Evolutionary conservation across 53 echinoderm and acorn worm species (phyloP), one percentile per base, ranked within the genome.

Genomic region (Patiria pectinifera): DNA sequence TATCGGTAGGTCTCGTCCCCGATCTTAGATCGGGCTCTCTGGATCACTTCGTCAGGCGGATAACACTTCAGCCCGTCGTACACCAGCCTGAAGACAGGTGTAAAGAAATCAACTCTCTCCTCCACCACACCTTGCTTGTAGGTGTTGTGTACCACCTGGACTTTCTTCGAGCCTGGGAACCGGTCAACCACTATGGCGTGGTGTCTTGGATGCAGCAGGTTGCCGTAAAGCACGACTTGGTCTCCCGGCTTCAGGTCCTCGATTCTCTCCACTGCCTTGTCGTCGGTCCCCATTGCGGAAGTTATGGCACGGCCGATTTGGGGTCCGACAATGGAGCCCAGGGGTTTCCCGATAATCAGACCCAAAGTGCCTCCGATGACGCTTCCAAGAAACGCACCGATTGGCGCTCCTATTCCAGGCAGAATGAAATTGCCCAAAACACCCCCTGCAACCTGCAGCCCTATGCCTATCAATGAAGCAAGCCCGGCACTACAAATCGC

Each of bases 141-240:
- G 3, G 93, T 91, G 49, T 91, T 95, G 18, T 93, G 91, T 62
- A 95, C 88, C 19, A 95, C 87, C 53, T 53, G 83, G 16, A 95
- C 69, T 47, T 93, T 93, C 2, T 63, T 84, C 69, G 87, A 18
- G 12, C 35, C 79, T 19, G 70, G 71, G 13, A 74, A 59, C 8
- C 75, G 48, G 12, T 90, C 44, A 23, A 91, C 78, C 1, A 93
- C 86, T 35, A 95, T 95, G 14, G 91, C 95, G 66, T 95, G 95
- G 82, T 93, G 93, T 44, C 95, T 79, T 5, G 95, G 95, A 86
- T 95, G 95, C 23, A 91, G 6, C 2, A 85, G 19, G 66, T 93
- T 79, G 12, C 95, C 95, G 35, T 85, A 81, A 25, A 87, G 76
- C 11, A 95, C 89, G 5, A 95, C 80, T 2, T 95, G 95, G 62